These are phyloP conservation scores for Tineola bisselliella DNA, from an alignment of 2,888 invertebrate species.

Conservation along the genomic window DNA sequence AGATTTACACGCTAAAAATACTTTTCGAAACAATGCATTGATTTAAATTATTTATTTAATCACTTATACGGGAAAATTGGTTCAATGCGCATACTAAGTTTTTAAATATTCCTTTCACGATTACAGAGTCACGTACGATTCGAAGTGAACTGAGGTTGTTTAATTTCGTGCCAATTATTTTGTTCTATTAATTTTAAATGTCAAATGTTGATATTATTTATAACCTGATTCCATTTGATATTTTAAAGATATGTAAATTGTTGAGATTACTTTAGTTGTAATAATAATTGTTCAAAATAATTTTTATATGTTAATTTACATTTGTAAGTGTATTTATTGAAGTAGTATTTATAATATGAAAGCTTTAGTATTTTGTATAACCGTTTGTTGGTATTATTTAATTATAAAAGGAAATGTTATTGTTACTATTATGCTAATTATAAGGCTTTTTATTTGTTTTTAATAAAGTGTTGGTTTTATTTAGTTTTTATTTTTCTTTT, in stretches of 20 bases:
- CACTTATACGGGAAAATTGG: no score
- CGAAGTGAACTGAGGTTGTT: conserved; percentile 5
- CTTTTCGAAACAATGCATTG: no score
- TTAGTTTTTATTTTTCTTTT: conserved; percentile 31
- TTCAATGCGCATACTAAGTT: no score
- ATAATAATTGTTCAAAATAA: neutral
- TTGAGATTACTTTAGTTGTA: neutral
- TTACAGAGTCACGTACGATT: neutral
- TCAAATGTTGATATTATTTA: neutral
- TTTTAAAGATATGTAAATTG: neutral
- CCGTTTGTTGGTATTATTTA: neutral
- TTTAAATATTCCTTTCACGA: no score
- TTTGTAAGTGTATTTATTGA: neutral
- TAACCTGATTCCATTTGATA: no score
- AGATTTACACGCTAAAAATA: no score
- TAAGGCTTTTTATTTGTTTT: conserved; percentile 22
- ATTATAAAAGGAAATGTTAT: neutral
- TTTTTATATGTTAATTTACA: neutral
- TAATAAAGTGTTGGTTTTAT: conserved; percentile 43
- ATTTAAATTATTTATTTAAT: no score
- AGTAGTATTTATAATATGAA: neutral
- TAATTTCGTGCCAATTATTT: conserved; percentile 9
- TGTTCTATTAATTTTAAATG: neutral
- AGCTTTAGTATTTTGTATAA: neutral
- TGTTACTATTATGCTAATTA: neutral